A percentile compares a stretch with the other conserved stretches of the same genome.
Conservation (phyloP, 2,888 invertebrate genomes). For the Nemotelus pantherinus region DNA sequence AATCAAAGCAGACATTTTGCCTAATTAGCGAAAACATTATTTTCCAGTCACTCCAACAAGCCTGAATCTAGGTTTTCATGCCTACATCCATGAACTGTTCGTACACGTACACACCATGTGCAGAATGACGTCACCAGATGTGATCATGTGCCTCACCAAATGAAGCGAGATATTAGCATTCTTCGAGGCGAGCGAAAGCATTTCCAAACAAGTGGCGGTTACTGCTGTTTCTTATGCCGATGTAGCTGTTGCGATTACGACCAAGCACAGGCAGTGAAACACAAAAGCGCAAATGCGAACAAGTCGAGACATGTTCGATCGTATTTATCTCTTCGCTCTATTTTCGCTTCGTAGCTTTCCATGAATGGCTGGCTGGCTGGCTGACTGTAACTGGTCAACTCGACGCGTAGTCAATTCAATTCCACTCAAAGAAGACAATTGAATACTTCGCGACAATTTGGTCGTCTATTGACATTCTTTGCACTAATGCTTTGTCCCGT, state of each 20-base stretch:
- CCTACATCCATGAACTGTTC: background rate
- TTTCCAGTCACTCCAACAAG: too few species aligned
- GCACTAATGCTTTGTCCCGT: background rate
- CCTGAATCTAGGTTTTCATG: background rate
- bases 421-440: slow-evolving; percentile 34
- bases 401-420: slow-evolving; percentile 20
- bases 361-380: slow-evolving; percentile 19
- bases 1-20: too few species aligned
- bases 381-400: background rate
- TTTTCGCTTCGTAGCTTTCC: slow-evolving; percentile 43
- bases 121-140: slow-evolving; percentile 28
- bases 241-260: background rate
- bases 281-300: slow-evolving; percentile 45
- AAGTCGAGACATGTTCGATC: slow-evolving; percentile 50
- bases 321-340: slow-evolving; percentile 43
- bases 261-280: slow-evolving; percentile 30
- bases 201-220: slow-evolving; percentile 44
- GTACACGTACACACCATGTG: slow-evolving; percentile 22
- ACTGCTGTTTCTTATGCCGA: background rate
- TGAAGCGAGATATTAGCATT: slow-evolving; percentile 37
- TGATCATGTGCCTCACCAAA: slow-evolving; percentile 39
- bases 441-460: slow-evolving; percentile 7
- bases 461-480: slow-evolving; percentile 26
- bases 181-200: slow-evolving; percentile 40
- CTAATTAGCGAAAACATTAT: too few species aligned